Conservation (phyloP, 2,888 invertebrate species). For the Pandemis heparana region DNA sequence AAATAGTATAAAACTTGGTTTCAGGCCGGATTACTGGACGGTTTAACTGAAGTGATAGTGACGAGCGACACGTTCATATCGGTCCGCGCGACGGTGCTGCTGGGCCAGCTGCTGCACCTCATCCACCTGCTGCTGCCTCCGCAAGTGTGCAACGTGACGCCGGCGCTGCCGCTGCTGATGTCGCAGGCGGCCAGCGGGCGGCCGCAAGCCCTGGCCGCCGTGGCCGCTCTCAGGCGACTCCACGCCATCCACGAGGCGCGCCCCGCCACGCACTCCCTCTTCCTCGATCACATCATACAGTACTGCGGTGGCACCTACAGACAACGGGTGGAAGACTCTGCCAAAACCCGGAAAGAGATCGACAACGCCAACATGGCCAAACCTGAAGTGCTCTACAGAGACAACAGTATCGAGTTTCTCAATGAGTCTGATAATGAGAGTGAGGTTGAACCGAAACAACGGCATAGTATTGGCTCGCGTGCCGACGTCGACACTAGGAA, state of each 20-base stretch:
- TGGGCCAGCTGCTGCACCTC: constrained; percentile 95
- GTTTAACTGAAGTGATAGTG: constrained; percentile 96
- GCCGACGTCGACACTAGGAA: constrained; percentile 77
- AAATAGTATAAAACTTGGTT: constrained; percentile 42
- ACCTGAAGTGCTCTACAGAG: constrained; percentile 61
- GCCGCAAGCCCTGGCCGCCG: constrained; percentile 93
- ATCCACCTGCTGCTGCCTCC: constrained; percentile 94
- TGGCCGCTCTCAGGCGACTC: constrained; percentile 91
- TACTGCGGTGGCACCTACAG: constrained; percentile 79
- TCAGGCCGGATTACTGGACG: constrained; percentile 92
- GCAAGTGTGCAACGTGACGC: constrained; percentile 93
- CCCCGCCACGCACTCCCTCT: constrained; percentile 93
- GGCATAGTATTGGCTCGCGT: constrained; percentile 78
- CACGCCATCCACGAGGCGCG: constrained; percentile 93
- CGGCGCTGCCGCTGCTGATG: constrained; percentile 93
- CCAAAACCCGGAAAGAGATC: constrained; percentile 74
- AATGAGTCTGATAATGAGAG: constrained; percentile 76
- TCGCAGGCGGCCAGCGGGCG: constrained; percentile 92
- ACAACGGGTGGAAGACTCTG: constrained; percentile 64
- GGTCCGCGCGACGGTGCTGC: constrained; percentile 95
- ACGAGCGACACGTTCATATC: constrained; percentile 96
- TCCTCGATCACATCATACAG: constrained; percentile 92
- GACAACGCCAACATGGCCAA: constrained; percentile 74
- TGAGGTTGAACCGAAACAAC: constrained; percentile 72
- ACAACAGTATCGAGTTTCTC: constrained; percentile 73